Conservation (phyloP, 2,113 vertebrate genomes). For the Perca flavescens region DNA sequence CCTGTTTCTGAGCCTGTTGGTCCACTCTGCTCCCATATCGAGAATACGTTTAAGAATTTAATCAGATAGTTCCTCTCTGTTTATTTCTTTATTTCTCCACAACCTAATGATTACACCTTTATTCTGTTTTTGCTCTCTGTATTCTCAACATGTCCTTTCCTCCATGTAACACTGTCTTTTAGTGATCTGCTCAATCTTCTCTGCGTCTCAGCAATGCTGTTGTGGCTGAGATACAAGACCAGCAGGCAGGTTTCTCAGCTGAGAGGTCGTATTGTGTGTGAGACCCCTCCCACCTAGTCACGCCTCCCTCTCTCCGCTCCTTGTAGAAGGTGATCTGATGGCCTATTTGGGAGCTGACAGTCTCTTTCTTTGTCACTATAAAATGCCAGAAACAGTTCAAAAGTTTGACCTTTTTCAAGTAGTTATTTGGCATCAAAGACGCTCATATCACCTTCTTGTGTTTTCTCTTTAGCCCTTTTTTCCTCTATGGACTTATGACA, state of each 20-base stretch:
- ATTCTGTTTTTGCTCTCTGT: accelerated
- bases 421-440: background rate
- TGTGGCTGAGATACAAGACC: constrained; percentile 22
- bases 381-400: background rate
- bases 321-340: constrained; percentile 33
- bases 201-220: background rate
- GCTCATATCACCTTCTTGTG: background rate
- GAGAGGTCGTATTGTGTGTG: constrained; percentile 55
- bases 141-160: background rate
- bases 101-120: background rate
- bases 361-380: background rate
- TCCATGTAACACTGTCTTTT: background rate
- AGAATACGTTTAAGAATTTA: background rate
- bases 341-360: constrained; percentile 17
- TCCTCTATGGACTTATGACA: background rate
- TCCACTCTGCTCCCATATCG: constrained; percentile 23
- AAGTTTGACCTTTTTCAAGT: background rate
- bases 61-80: background rate
- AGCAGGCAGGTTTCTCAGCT: constrained; percentile 52
- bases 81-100: background rate
- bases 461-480: background rate
- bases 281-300: constrained; percentile 57
- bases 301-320: constrained; percentile 17
- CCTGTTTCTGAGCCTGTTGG: constrained; percentile 48
- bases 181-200: background rate